These are phyloP conservation scores for Corvus moneduloides DNA, from an alignment of 2,113 vertebrate genomes.

Conservation along the genomic window DNA sequence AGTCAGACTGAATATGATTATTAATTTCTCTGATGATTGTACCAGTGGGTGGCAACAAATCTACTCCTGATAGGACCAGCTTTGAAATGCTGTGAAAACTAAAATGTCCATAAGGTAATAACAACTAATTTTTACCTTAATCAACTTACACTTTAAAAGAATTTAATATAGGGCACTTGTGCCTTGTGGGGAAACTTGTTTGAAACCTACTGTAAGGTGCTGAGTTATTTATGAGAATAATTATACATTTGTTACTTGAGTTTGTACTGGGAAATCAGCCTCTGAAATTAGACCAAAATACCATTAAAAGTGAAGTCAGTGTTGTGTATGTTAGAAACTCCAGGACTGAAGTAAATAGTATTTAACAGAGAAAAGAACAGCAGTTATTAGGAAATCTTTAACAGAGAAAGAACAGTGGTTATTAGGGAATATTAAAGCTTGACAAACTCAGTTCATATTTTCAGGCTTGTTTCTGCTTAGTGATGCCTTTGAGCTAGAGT, in stretches of 20 bases:
- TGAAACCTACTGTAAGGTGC: constrained; percentile 79
- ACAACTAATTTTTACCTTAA: constrained; percentile 93
- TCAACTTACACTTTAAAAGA: constrained; percentile 89
- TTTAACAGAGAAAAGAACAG: constrained; percentile 44
- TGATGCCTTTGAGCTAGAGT: not conserved
- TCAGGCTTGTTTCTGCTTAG: not conserved
- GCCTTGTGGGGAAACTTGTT: constrained; percentile 82
- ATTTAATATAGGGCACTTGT: constrained; percentile 85
- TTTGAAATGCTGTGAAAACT: constrained; percentile 84
- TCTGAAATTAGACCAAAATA: constrained; percentile 74
- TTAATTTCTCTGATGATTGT: constrained; percentile 97
- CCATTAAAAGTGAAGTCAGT: constrained; percentile 66
- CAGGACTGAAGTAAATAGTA: constrained; percentile 50
- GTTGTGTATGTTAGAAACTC: constrained; percentile 56
- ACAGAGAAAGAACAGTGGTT: constrained; percentile 34
- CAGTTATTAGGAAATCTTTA: constrained; percentile 24
- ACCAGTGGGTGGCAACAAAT: constrained; percentile 89
- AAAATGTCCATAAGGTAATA: constrained; percentile 89
- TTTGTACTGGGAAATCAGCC: constrained; percentile 78
- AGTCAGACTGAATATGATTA: constrained; percentile 89
- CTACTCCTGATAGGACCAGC: constrained; percentile 79
- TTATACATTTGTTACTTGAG: constrained; percentile 81
- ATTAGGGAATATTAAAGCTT: constrained; percentile 52
- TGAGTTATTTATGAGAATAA: constrained; percentile 89
- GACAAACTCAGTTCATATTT: constrained; percentile 22